Evolutionary conservation across 2,113 vertebrate species (phyloP).

Genomic region (Semicossyphus pulcher): DNA sequence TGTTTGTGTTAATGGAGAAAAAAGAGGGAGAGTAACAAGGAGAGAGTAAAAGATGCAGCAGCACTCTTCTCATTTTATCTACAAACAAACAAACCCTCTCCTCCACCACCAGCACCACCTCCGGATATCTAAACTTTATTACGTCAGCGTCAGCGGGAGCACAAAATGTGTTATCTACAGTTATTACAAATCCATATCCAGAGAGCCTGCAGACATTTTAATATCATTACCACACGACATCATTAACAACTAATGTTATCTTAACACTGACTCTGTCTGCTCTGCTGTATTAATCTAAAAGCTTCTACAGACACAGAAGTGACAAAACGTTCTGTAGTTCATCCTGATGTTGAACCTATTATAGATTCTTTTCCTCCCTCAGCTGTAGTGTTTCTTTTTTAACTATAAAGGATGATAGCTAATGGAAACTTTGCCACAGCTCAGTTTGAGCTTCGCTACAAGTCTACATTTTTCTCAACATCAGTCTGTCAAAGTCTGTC

Average conservation of each 20-base stretch:
- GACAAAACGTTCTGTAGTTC: neutral
- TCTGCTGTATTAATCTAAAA: neutral
- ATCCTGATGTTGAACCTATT: neutral
- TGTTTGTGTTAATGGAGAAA: slow-evolving; percentile 39
- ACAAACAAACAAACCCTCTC: slow-evolving; percentile 15
- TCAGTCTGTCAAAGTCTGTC: too few species aligned
- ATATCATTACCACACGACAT: slow-evolving; percentile 34
- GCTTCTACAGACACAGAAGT: neutral
- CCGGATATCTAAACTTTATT: slow-evolving; percentile 37
- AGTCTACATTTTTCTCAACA: too few species aligned
- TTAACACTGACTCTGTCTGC: neutral
- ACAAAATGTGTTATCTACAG: slow-evolving; percentile 28
- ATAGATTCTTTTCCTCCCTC: too few species aligned
- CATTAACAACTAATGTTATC: slow-evolving; percentile 20
- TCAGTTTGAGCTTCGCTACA: too few species aligned
- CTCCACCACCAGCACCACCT: neutral
- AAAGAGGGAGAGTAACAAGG: slow-evolving; percentile 19
- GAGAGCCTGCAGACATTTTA: slow-evolving; percentile 28
- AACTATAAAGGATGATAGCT: too few species aligned
- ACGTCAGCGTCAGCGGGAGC: slow-evolving; percentile 30
- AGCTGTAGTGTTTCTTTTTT: too few species aligned
- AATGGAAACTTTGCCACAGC: too few species aligned
- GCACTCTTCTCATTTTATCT: slow-evolving; percentile 43
- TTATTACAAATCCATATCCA: slow-evolving; percentile 44
- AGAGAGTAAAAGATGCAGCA: slow-evolving; percentile 28